Evolutionary conservation across 2,888 invertebrate species (phyloP).

Genomic region (Smittia aterrima): DNA sequence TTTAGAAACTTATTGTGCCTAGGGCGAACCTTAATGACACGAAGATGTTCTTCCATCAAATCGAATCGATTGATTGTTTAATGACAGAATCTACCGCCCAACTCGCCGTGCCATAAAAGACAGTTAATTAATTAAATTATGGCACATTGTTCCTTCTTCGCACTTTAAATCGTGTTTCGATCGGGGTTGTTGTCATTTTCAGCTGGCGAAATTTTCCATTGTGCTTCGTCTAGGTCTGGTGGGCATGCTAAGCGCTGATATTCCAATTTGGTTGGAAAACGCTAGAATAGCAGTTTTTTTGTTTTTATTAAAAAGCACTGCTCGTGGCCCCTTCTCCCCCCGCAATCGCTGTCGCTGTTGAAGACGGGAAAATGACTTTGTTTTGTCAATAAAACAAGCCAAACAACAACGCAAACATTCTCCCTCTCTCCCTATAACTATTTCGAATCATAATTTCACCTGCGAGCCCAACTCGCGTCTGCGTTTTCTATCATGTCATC

Average conservation of each 20-base stretch:
- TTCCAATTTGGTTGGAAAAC: slow-evolving; percentile 9
- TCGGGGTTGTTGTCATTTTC: not conserved
- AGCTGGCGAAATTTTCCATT: slow-evolving; percentile 26
- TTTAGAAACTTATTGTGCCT: not conserved
- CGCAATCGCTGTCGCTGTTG: not conserved
- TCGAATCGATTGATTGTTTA: slow-evolving; percentile 28
- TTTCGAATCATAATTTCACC: not conserved
- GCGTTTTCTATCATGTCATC: not conserved
- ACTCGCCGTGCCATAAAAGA: slow-evolving; percentile 21
- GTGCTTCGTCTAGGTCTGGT: not conserved
- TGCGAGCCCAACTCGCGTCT: not conserved
- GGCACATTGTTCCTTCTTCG: not conserved
- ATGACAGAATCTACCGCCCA: slow-evolving; percentile 18
- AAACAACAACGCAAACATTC: not conserved
- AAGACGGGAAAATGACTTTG: not conserved
- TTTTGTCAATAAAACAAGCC: slow-evolving; percentile 24
- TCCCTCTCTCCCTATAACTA: not conserved
- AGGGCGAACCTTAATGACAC: not conserved
- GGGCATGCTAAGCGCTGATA: slow-evolving; percentile 8
- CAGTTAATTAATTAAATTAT: slow-evolving; percentile 13
- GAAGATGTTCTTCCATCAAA: not conserved
- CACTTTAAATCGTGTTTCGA: not conserved
- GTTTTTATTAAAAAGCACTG: not conserved
- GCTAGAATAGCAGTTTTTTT: not conserved
- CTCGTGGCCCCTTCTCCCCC: not conserved